A percentile compares a stretch with the other conserved stretches of the same genome.
Conservation (phyloP, 2,797 vertebrate genomes). For the Cygnus olor region DNA sequence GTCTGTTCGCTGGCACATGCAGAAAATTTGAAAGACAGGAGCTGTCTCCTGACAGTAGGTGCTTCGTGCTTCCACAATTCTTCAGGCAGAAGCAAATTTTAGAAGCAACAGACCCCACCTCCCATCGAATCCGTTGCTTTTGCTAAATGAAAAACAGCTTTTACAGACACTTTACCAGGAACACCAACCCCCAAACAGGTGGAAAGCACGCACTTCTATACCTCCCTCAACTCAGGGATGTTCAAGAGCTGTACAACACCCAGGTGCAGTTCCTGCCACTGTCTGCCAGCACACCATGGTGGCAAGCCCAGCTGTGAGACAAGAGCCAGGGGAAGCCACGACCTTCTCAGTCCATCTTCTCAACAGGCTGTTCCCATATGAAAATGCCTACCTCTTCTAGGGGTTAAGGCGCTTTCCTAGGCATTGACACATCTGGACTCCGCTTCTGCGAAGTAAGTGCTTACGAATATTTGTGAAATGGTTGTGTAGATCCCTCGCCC, state of each 20-base stretch:
- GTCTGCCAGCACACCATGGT: background rate
- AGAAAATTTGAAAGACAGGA: background rate
- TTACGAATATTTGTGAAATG: background rate
- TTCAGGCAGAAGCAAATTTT: background rate
- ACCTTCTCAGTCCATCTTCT: background rate
- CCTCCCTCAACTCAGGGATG: background rate
- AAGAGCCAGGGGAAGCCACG: background rate
- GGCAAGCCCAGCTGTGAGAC: background rate
- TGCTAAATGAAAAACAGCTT: background rate
- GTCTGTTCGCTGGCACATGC: background rate
- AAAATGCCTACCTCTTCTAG: background rate
- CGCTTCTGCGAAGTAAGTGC: background rate
- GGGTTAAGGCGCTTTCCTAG: background rate
- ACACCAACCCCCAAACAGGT: accelerated
- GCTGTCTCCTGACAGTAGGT: accelerated
- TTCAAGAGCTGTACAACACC: background rate
- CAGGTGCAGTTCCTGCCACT: background rate
- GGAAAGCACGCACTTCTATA: background rate
- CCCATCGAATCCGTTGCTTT: background rate
- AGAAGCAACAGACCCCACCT: background rate
- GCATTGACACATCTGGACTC: background rate
- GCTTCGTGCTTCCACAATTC: background rate
- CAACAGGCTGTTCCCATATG: background rate
- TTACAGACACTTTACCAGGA: background rate
- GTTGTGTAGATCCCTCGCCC: background rate